Base-by-base conservation (phyloP, 2,797 vertebrate species). In the Thunnus albacares region DNA sequence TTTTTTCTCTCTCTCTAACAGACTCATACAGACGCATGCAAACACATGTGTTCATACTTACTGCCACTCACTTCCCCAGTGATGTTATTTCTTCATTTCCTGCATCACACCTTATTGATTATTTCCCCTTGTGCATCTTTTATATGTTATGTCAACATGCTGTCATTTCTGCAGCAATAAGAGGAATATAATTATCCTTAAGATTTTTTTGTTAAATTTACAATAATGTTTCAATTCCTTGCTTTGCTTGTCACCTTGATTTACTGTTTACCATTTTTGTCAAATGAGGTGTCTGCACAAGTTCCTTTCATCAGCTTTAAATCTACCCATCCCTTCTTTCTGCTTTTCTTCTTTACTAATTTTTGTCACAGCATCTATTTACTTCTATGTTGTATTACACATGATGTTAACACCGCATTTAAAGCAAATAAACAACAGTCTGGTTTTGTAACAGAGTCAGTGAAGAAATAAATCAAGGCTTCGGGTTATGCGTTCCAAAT, bases 31-130 rank as follows among this genome's bases (percentile, higher is more conserved):
- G 28, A 82, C 63, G 57, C 38, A 49, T 14, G 30, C 17, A 45
- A 61, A 59, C 8, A 52, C 8, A 47, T 28, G 63, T n/a, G 20
- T 57, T 75, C 30, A 76, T 10, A 41, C 24, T 10, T 65, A 59
- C 7, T 55, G 49, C 15, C 24, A 53, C 49, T 67, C 15, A 6
- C 45, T 73, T 79, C 69, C 79, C 41, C 35, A 8, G 56, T 71
- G 71, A 56, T 66, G 55, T 22, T 70, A 20, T 71, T 75, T 70
- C 10, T 20, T 26, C 13, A 67, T 66, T 75, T 79, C 76, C 72
- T 80, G 56, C 56, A 61, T 55, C 17, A 51, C 18, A 18, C 14
- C 33, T 77, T 43, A 24, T 35, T 52, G 4, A 53, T 81, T 53
- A 0, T 68, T 69, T 68, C 74, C 43, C 61, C 6, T 24, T 61